Evolutionary conservation across 2,113 vertebrate genomes (phyloP).

Genomic region (Ageneiosus marmoratus): DNA sequence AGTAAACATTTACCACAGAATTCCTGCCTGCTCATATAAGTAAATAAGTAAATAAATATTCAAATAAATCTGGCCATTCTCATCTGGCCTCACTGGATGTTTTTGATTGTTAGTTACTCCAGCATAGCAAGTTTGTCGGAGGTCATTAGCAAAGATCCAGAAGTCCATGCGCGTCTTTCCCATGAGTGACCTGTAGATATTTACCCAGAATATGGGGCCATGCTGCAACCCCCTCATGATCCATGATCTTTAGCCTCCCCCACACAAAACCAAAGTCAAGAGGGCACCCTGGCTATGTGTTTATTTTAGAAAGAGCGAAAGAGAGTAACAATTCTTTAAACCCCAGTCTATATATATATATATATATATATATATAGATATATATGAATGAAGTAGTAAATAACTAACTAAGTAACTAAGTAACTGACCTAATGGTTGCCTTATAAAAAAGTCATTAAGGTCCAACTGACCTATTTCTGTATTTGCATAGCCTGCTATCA

Average conservation of each 20-base stretch:
- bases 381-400: conserved; percentile 7
- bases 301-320: conserved; percentile 26
- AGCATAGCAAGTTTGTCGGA: conserved; percentile 52
- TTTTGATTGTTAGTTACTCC: neutral
- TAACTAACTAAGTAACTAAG: conserved; percentile 5
- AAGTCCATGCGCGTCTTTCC: conserved; percentile 60
- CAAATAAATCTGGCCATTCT: neutral
- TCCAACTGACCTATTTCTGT: neutral
- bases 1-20: neutral
- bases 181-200: conserved; percentile 68
- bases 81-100: neutral
- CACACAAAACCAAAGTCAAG: conserved; percentile 5
- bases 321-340: neutral
- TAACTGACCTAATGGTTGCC: neutral
- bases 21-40: neutral
- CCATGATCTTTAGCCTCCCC: conserved; percentile 36
- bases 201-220: conserved; percentile 68
- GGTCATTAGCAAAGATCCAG: conserved; percentile 54
- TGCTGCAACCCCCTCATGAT: conserved; percentile 49
- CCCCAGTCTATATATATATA: neutral
- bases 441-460: neutral
- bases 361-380: neutral
- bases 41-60: too few species aligned
- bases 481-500: neutral
- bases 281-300: neutral